A percentile compares a stretch with the other conserved stretches of the same genome.
Conservation (phyloP, 2,888 invertebrate genomes). For the Drosophila rellima region DNA sequence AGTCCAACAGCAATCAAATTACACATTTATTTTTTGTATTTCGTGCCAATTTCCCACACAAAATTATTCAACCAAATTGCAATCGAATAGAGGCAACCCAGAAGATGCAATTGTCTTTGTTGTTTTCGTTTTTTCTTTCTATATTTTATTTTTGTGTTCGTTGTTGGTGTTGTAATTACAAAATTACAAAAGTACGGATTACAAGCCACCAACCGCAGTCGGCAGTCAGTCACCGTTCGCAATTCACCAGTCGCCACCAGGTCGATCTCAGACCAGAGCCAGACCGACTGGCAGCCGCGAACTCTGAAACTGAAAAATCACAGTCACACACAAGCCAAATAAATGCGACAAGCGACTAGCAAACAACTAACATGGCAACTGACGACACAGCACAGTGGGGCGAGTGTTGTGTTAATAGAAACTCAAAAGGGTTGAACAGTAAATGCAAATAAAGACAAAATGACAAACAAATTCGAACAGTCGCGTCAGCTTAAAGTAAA, state of each 20-base stretch:
- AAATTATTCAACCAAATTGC: slow-evolving; percentile 48
- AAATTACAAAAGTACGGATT: slow-evolving; percentile 74
- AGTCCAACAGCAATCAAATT: slow-evolving; percentile 34
- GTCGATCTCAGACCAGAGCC: slow-evolving; percentile 44
- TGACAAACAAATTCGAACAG: neutral
- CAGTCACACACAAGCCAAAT: slow-evolving; percentile 29
- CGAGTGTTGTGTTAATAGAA: neutral
- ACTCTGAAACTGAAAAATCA: slow-evolving; percentile 50
- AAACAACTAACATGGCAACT: slow-evolving; percentile 55
- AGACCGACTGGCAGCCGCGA: slow-evolving; percentile 60
- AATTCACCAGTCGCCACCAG: slow-evolving; percentile 43
- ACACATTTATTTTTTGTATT: slow-evolving; percentile 12
- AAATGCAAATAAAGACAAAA: neutral
- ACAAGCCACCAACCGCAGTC: slow-evolving; percentile 59
- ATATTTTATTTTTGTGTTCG: slow-evolving; percentile 16
- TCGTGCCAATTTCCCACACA: slow-evolving; percentile 61
- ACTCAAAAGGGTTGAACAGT: neutral
- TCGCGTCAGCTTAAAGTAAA: neutral
- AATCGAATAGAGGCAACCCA: slow-evolving; percentile 35
- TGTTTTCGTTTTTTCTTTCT: slow-evolving; percentile 8
- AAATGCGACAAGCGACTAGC: slow-evolving; percentile 41
- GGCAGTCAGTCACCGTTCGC: slow-evolving; percentile 47
- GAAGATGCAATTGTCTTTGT: slow-evolving; percentile 60
- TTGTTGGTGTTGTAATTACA: slow-evolving; percentile 65
- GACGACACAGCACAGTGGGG: slow-evolving; percentile 50